Evolutionary conservation across 2,113 vertebrate genomes (phyloP).

Genomic region (Ctenomys sociabilis): DNA sequence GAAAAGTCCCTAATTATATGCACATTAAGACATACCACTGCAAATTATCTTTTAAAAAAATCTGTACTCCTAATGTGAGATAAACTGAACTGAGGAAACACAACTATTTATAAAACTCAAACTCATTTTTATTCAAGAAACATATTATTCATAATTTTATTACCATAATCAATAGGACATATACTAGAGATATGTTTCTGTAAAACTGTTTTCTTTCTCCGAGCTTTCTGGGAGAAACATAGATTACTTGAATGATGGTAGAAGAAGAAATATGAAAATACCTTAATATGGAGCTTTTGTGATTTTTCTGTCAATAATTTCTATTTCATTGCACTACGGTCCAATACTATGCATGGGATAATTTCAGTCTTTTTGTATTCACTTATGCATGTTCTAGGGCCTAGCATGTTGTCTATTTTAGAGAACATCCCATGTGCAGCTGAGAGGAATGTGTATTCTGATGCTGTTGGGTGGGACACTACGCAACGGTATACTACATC

Average conservation of each 20-base stretch:
- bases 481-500: too few species aligned
- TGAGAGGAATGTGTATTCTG: too few species aligned
- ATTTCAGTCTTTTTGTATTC: too few species aligned
- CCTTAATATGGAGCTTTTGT: background rate
- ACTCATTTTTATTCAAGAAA: background rate
- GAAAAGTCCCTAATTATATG: background rate
- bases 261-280: background rate
- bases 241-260: background rate
- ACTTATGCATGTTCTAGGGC: too few species aligned
- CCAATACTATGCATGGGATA: too few species aligned
- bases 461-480: too few species aligned
- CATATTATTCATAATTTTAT: background rate
- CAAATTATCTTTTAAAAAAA: background rate
- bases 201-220: background rate
- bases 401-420: too few species aligned
- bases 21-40: background rate
- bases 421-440: too few species aligned
- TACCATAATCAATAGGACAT: background rate
- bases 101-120: background rate
- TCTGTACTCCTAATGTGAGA: background rate
- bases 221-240: background rate
- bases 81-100: constrained; percentile 1
- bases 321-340: too few species aligned
- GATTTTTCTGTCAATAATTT: too few species aligned
- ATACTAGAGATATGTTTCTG: background rate